Evolutionary conservation across 2,888 invertebrate species (phyloP).

Genomic region (Meiosimyza decipiens): DNA sequence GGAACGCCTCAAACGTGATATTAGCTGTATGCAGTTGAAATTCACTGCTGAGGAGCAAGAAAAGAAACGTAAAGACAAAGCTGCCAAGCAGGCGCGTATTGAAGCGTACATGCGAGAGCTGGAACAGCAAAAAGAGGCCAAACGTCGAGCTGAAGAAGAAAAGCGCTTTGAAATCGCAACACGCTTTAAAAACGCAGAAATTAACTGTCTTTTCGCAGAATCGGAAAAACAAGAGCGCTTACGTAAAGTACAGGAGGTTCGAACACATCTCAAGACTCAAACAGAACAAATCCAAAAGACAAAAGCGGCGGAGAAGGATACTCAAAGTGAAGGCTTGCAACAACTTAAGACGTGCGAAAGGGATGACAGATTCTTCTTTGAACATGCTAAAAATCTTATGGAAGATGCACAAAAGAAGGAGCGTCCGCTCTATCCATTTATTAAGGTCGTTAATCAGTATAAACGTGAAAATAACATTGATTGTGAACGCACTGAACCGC

Average conservation of each 20-base stretch:
- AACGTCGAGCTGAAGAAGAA: slow-evolving; percentile 47
- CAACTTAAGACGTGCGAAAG: slow-evolving; percentile 45
- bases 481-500: slow-evolving; percentile 51
- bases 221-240: slow-evolving; percentile 52
- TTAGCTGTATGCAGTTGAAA: slow-evolving; percentile 67
- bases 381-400: slow-evolving; percentile 56
- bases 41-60: slow-evolving; percentile 62
- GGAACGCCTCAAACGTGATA: slow-evolving; percentile 68
- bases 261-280: slow-evolving; percentile 52
- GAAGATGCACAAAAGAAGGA: slow-evolving; percentile 56
- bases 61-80: slow-evolving; percentile 54
- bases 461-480: slow-evolving; percentile 56
- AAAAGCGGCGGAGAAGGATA: slow-evolving; percentile 42
- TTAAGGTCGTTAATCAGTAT: slow-evolving; percentile 56
- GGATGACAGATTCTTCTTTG: slow-evolving; percentile 60
- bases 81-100: slow-evolving; percentile 56
- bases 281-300: slow-evolving; percentile 51
- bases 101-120: slow-evolving; percentile 56
- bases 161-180: slow-evolving; percentile 52
- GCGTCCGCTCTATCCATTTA: slow-evolving; percentile 59
- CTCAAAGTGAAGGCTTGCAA: slow-evolving; percentile 38
- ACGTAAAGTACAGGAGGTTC: slow-evolving; percentile 48
- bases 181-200: slow-evolving; percentile 57
- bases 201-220: slow-evolving; percentile 49
- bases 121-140: slow-evolving; percentile 49